Percentiles rank a stretch among this genome's conserved stretches.
Evolutionary conservation across 2,113 vertebrate species (phyloP).

Genomic region (Epinephelus moara): DNA sequence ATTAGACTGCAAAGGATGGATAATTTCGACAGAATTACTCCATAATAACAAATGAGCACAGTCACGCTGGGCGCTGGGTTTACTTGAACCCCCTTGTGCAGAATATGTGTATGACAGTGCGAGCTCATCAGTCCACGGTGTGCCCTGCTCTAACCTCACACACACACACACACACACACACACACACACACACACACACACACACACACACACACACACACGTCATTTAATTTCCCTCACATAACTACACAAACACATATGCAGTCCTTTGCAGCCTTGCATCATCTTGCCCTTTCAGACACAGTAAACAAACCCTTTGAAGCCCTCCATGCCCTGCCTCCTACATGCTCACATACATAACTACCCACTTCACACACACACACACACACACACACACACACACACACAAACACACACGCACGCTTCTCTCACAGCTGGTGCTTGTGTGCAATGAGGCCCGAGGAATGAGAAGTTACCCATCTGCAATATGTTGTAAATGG

Average conservation of each 20-base stretch:
- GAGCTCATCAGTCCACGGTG: slow-evolving; percentile 53
- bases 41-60: slow-evolving; percentile 57
- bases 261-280: slow-evolving; percentile 31
- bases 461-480: slow-evolving; percentile 56
- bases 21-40: slow-evolving; percentile 58
- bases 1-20: slow-evolving; percentile 40
- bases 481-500: slow-evolving; percentile 55
- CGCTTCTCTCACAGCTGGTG: slow-evolving; percentile 49
- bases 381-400: slow-evolving; percentile 12
- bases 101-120: slow-evolving; percentile 52
- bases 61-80: slow-evolving; percentile 33
- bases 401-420: slow-evolving; percentile 18
- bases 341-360: slow-evolving; percentile 32
- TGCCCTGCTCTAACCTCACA: slow-evolving; percentile 36
- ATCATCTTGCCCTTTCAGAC: slow-evolving; percentile 36
- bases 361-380: neutral
- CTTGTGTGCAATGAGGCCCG: slow-evolving; percentile 62
- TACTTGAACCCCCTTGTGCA: slow-evolving; percentile 42
- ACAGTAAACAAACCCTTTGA: slow-evolving; percentile 46
- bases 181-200: neutral
- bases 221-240: neutral
- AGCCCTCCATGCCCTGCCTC: slow-evolving; percentile 28
- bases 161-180: neutral
- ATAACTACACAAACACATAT: slow-evolving; percentile 15
- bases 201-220: slow-evolving; percentile 9